Evolutionary conservation across 2,797 vertebrate genomes (phyloP).

Genomic region (Rhinella marina): DNA sequence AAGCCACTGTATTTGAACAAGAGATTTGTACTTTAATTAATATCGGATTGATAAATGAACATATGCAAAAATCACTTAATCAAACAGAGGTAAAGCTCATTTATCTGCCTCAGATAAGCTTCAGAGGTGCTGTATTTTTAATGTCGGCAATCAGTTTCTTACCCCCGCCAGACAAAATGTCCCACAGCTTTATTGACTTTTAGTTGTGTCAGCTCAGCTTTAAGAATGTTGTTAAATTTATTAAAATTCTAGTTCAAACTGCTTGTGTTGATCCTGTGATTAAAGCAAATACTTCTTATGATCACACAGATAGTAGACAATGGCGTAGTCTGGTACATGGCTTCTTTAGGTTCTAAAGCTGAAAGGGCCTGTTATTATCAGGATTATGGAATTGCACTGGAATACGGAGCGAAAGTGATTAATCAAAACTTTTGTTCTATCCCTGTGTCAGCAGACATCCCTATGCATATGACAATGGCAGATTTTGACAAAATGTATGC

Average conservation of each 20-base stretch:
- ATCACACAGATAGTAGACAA: slow-evolving; percentile 35
- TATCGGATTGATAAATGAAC: slow-evolving; percentile 60
- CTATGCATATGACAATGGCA: slow-evolving; percentile 67
- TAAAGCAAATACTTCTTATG: slow-evolving; percentile 34
- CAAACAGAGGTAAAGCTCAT: slow-evolving; percentile 46
- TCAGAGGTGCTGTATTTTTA: slow-evolving; percentile 22
- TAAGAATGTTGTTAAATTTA: slow-evolving; percentile 27
- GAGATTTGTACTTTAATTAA: slow-evolving; percentile 58
- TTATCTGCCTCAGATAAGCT: slow-evolving; percentile 46
- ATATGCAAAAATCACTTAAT: slow-evolving; percentile 55
- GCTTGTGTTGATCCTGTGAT: slow-evolving; percentile 18
- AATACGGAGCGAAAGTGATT: slow-evolving; percentile 52
- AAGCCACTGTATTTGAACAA: slow-evolving; percentile 44
- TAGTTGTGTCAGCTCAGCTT: neutral
- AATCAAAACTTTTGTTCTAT: slow-evolving; percentile 64
- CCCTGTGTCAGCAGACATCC: slow-evolving; percentile 66
- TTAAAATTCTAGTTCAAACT: slow-evolving; percentile 39
- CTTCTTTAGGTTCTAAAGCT: slow-evolving; percentile 28
- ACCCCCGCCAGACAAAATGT: neutral
- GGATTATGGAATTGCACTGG: slow-evolving; percentile 40
- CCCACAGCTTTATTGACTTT: slow-evolving; percentile 9
- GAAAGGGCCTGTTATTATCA: slow-evolving; percentile 44
- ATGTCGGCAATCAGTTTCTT: neutral
- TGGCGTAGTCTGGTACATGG: slow-evolving; percentile 19
- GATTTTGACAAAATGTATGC: slow-evolving; percentile 74